A percentile compares a stretch with the other conserved stretches of the same genome.
These are phyloP conservation scores for Laticauda laticaudata DNA, from an alignment of 2,113 vertebrate genomes.

Conservation along the genomic window DNA sequence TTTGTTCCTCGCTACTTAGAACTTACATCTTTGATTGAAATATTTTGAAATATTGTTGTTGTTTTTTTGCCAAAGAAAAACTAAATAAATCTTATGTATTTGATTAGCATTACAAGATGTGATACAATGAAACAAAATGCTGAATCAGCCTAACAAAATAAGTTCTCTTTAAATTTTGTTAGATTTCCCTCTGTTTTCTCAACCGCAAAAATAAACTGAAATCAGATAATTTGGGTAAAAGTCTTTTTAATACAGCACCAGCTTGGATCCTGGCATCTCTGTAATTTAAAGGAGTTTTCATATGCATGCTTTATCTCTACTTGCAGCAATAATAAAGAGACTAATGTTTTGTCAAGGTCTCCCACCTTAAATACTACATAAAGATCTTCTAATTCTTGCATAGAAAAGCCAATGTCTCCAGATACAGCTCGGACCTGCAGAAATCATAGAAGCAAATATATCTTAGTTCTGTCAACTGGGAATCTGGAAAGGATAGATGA, in stretches of 20 bases:
- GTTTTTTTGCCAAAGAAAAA: not conserved
- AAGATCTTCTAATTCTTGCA: constrained; percentile 93
- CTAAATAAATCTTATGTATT: not conserved
- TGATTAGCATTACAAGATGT: not conserved
- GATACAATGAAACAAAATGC: not conserved
- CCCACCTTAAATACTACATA: constrained; percentile 95
- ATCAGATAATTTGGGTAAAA: not conserved
- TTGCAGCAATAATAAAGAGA: not conserved
- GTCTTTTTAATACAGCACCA: not conserved
- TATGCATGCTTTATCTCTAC: not conserved
- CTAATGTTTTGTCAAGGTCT: not conserved
- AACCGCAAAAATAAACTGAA: not conserved
- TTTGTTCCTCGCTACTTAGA: not conserved
- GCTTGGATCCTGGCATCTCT: not conserved
- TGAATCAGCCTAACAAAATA: not conserved
- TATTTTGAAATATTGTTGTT: not conserved
- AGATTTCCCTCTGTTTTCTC: not conserved
- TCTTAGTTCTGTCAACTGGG: no score
- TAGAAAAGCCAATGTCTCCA: constrained; percentile 88
- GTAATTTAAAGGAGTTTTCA: not conserved
- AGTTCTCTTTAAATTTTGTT: not conserved
- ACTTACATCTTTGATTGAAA: not conserved
- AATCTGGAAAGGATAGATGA: not conserved
- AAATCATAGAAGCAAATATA: constrained; percentile 3
- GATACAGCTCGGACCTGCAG: constrained; percentile 90